Evolutionary conservation across 2,888 invertebrate genomes (phyloP), one percentile per base, ranked within the genome.

Genomic region (Drosophila acutilabella): DNA sequence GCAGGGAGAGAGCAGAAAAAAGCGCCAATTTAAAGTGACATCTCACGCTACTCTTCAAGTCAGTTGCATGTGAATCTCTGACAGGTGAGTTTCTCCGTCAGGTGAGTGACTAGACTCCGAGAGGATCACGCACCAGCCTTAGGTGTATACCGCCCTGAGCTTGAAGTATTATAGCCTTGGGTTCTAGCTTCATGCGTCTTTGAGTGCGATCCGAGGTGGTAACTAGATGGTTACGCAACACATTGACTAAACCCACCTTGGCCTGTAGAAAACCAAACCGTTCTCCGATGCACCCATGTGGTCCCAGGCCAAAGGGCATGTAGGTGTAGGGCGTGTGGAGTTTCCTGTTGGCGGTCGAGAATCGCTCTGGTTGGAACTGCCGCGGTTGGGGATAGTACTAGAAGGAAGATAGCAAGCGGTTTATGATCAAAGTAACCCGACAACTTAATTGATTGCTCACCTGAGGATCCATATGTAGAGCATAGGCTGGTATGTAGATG

Each of bases 221-320:
- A 2, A 92, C 90, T 60, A 81, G 77, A 81, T 92, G 92, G 68
- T 91, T 91, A 11, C 89, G 89, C 42, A 92, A 76, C 56, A 93
- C 82, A 48, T 91, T 84, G 3, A 92, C 87, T 36, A 93, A 70
- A 0, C 93, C 93, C 53, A 92, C 87, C 78, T 93, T 93, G 0
- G 90, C 89, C 68, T 92, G 92, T 2, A 92, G 59, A 45, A 90
- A 71, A 0, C 90, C 92, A 62, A 92, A 91, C 2, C 93, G 90
- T 77, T 92, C 92, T 0, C 93, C 92, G 61, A 93, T 92, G 64
- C 93, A 93, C 44, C 86, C 90, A 56, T 92, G 92, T 10, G 92
- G 92, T 26, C 93, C 93, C 42, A 89, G 71, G 8, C 92, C 93
- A 50, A 93, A 93, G 20, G 93, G 93, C 81, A 93, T 86, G 69